Base-by-base conservation (phyloP, 2,113 vertebrate species). In the Petrocephalus zakoni region DNA sequence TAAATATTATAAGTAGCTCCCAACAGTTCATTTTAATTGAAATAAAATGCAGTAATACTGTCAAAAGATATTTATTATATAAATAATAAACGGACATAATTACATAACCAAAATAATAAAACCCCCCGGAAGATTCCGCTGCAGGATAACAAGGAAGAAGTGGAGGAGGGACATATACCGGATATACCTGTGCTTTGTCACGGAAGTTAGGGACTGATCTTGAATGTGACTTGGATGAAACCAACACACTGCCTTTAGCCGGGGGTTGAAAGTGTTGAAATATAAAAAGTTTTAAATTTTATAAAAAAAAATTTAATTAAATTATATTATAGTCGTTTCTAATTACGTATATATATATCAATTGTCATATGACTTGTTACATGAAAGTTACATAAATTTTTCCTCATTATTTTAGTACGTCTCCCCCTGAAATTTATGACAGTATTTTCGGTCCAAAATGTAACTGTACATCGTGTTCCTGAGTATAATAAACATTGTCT, bases 221-320 rank as follows among this genome's bases (percentile, higher is more conserved):
- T 51, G 29, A 87, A 25, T 87, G 85, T 52, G 90, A 89, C 78
- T 87, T 7, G 85, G 85, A 42, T 46, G 53, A 85, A 90, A 89
- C 88, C 90, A 90, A 83, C 58, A n/a, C 13, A 22, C 17, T 37
- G 7, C 6, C 6, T 17, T 68, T 2, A 47, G 68, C 19, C 9
- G 58, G 87, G 88, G 75, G 47, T 37, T 25, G n/a, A 52, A 53
- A 22, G 25, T 58, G 13, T 55, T 61, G 6, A 22, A 46, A 56
- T n/a, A 15, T 13, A 52, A 51, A 51, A 6, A 49, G 15, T 34
- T 51, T 72, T 53, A 72, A 49, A 72, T 52, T 8, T 22, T 21
- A 53, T 51, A 2, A 2, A 58, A 87, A 55, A 78, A 42, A n/a
- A 78, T 58, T 56, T 22, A 87, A 49, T 2, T 34, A 19, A 37